Percentiles rank a stretch among this genome's conserved stretches.
phyloP scores from a whole-genome alignment of 1,140 invertebrate species.

The Triops longicaudatus region DNA sequence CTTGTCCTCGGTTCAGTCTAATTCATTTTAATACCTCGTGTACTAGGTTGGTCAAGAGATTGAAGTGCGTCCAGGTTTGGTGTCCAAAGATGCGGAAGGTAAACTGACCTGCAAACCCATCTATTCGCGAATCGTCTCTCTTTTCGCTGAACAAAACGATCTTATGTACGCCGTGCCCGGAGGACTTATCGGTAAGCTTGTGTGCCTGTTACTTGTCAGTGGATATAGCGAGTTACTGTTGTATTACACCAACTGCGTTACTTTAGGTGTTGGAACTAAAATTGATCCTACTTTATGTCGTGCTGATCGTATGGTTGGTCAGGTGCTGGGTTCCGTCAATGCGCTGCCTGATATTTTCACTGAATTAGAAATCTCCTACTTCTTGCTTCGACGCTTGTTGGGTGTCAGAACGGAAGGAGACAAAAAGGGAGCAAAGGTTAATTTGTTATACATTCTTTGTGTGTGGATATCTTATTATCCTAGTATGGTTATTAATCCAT shows the following conservation, averaged over 20 bases:
- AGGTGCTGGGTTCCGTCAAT: slow-evolving; percentile 95
- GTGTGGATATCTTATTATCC: too few species aligned
- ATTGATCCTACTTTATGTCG: slow-evolving; percentile 97
- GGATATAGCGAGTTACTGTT: neutral
- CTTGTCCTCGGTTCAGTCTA: neutral
- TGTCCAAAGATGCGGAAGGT: slow-evolving; percentile 92
- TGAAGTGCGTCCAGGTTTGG: slow-evolving; percentile 88
- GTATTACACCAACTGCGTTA: slow-evolving; percentile 13
- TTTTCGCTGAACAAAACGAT: slow-evolving; percentile 98
- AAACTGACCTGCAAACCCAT: slow-evolving; percentile 93
- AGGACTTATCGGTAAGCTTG: slow-evolving; percentile 72
- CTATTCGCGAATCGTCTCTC: slow-evolving; percentile 92
- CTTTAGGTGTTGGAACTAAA: slow-evolving; percentile 88
- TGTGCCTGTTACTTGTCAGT: slow-evolving; percentile 8
- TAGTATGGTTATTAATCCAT: neutral
- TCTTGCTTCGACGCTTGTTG: slow-evolving; percentile 84
- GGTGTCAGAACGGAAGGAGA: slow-evolving; percentile 98
- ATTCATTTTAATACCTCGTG: slow-evolving; percentile 23
- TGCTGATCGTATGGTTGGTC: slow-evolving; percentile 95
- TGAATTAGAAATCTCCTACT: slow-evolving; percentile 97
- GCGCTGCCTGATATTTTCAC: slow-evolving; percentile 95
- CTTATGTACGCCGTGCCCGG: slow-evolving; percentile 97
- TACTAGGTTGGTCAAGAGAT: slow-evolving; percentile 71
- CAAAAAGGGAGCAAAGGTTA: slow-evolving; percentile 94
- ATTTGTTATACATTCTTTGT: neutral